Base-by-base conservation (phyloP, 1,140 invertebrate species). In the Drosophila kohkoa region DNA sequence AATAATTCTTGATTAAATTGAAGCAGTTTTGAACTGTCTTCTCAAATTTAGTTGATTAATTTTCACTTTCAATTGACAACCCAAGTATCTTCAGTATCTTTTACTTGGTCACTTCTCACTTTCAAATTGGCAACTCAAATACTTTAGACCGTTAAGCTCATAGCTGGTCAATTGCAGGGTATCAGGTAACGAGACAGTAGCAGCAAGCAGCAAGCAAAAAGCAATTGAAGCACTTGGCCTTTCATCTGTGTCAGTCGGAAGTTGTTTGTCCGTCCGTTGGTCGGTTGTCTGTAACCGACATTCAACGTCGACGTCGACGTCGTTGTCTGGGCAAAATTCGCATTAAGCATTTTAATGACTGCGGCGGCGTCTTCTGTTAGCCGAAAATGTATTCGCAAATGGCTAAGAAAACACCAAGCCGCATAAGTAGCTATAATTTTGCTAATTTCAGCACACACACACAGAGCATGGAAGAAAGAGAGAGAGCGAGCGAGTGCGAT, bases 401-500 rank as follows among this genome's bases (percentile, higher is more conserved):
- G 70, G 57, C 76, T 65, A 62, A 77, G 69, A 69, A 73, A 69
- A 65, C 75, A 72, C 77, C 69, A 64, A 74, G 75, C 77, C 75
- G 65, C 77, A 79, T 79, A 79, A 79, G 77, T 79, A 77, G 77
- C 77, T 77, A 79, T 79, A 79, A 79, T 79, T 79, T 69, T 79
- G 75, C 77, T 79, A 79, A 79, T 79, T 77, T 79, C 59, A 51
- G 64, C 38, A 68, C 46, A 66, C 41, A 41, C 41, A 60, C 20
- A 4, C 20, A n/a, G 15, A 15, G 46, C 28, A 11, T 7, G 16
- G 30, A 3, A 30, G 13, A 16, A 5, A 15, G 11, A 28, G n/a
- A 25, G 16, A 5, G 16, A 28, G 30, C 16, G 13, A 41, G 25
- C 30, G 58, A 49, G 46, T 52, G 30, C 51, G 48, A 57, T 63